Base-by-base conservation (phyloP, 2,797 vertebrate genomes). In the Balearica regulorum region DNA sequence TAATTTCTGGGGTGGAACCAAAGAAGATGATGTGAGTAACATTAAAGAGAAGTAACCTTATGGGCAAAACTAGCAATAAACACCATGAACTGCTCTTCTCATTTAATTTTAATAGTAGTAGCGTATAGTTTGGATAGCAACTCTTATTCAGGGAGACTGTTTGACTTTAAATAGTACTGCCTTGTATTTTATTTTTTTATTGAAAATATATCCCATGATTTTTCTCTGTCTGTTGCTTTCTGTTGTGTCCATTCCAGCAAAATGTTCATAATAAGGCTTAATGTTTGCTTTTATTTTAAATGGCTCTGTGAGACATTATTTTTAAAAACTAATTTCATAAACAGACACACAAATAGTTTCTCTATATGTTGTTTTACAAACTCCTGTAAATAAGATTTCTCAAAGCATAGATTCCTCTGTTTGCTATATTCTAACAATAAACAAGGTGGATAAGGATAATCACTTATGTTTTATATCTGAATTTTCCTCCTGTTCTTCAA, bases 1-100 rank as follows among this genome's bases (percentile, higher is more conserved):
- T 90, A 99, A 99, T 98, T 99, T 99, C 98, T 99, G 99, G 99
- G 99, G 99, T 33, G 99, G 99, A 96, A 99, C 99, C 86, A 99
- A 99, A 97, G 99, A 99, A 95, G 99, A 99, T 51, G 99, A 99
- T 92, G 99, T 99, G 98, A 99, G 99, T 99, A 96, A 44, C 28
- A 9, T 24, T 61, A 39, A 58, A 78, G 6, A 95, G 19, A 87
- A 73, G 31, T 88, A 69, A 83, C 26, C 31, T 82, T n/a, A 44
- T 87, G 44, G 35, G 33, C 3, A 13, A 87, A 94, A 37, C 9
- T 43, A 54, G 62, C 54, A 91, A 62, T 78, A 88, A 88, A 51
- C 81, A 68, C 31, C 41, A 77, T 71, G 1, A 58, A 16, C n/a
- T 73, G 51, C 31, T 85, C 8, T 80, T 90, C 66, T 92, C 11